Evolutionary conservation across 2,888 invertebrate species (phyloP).

Genomic region (Gandaritis pyraliata): DNA sequence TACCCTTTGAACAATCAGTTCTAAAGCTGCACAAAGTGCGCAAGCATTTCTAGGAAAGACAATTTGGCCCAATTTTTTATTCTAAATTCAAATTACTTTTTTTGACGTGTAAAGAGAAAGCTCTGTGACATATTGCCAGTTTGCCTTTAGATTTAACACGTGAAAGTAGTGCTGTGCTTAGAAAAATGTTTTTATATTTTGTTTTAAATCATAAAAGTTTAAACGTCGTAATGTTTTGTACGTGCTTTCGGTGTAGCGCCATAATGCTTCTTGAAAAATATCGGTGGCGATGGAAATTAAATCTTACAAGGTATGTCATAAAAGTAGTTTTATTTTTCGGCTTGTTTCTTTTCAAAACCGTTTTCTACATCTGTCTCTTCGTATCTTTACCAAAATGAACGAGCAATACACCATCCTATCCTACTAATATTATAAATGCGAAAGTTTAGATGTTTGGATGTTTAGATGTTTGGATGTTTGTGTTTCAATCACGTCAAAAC

Average conservation of each 20-base stretch:
- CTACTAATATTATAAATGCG: too few relatives aligned
- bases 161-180: conserved; percentile 67
- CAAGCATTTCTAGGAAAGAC: conserved; percentile 67
- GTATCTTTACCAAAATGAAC: too few relatives aligned
- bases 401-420: too few relatives aligned
- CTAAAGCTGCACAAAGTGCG: conserved; percentile 43
- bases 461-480: too few relatives aligned
- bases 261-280: conserved; percentile 48
- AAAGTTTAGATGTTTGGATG: too few relatives aligned
- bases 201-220: conserved; percentile 30
- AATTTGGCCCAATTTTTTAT: conserved; percentile 74
- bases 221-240: conserved; percentile 6
- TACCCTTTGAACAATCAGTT: conserved; percentile 32
- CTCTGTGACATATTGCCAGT: conserved; percentile 60
- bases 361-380: too few relatives aligned
- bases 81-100: conserved; percentile 80
- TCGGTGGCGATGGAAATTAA: conserved; percentile 63
- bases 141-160: conserved; percentile 62
- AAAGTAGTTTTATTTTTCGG: neutral
- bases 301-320: conserved; percentile 50
- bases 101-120: conserved; percentile 79
- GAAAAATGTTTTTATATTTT: conserved; percentile 52
- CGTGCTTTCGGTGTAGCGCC: conserved; percentile 51
- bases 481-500: too few relatives aligned
- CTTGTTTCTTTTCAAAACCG: too few relatives aligned